phyloP scores from a whole-genome alignment of 2,888 invertebrate genomes.

The Rapana venosa region DNA sequence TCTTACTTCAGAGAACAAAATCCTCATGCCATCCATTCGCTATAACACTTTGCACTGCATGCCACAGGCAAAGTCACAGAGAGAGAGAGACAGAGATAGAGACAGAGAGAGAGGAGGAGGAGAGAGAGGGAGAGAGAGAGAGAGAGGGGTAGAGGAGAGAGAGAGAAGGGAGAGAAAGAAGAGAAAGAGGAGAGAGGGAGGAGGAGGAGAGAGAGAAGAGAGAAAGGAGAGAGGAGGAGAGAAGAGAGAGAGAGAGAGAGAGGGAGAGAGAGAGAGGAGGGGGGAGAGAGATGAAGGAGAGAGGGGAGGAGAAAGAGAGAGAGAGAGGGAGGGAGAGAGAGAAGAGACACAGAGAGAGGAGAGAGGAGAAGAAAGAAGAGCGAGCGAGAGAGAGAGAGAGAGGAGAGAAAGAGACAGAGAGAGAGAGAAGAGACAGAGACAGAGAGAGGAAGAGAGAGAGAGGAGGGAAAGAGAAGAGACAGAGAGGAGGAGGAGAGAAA shows the following conservation, averaged over 20 bases:
- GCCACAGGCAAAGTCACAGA: no score
- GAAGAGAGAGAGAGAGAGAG: background rate
- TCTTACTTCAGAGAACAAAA: no score
- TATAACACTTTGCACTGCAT: no score
- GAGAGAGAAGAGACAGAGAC: constrained; percentile 4
- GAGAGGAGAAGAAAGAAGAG: background rate
- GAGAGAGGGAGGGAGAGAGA: background rate
- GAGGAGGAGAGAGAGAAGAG: background rate
- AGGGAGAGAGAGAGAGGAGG: constrained; percentile 3
- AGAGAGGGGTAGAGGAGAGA: no score
- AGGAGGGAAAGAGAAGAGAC: background rate
- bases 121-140: background rate
- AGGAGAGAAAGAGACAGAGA: constrained; percentile 4
- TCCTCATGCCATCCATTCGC: no score
- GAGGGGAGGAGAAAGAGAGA: constrained; percentile 23
- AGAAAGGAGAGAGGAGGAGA: background rate
- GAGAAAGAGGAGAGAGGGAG: background rate
- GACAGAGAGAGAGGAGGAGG: background rate
- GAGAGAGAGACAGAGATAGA: background rate
- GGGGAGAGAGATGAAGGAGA: constrained; percentile 28
- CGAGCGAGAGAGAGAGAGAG: background rate
- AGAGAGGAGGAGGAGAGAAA: background rate
- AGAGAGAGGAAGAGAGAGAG: background rate
- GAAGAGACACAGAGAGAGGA: background rate
- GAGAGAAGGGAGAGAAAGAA: background rate